Percentiles rank a stretch among this genome's conserved stretches.
phyloP scores from a whole-genome alignment of 2,797 vertebrate genomes.

The Sebastes matsubarae region DNA sequence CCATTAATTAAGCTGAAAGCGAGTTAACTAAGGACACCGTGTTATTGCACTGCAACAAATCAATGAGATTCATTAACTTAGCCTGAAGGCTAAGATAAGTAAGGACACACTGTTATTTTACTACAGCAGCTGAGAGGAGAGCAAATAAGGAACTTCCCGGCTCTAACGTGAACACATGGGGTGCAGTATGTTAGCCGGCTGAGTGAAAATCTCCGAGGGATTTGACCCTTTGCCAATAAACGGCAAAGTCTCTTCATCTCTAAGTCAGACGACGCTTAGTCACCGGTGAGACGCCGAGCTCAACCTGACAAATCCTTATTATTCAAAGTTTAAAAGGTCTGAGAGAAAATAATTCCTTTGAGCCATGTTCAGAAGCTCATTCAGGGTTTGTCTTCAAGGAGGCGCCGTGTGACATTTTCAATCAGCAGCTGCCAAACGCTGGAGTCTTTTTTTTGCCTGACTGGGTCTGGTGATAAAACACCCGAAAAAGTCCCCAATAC shows the following conservation, averaged over 20 bases:
- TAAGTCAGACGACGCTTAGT: conserved; percentile 63
- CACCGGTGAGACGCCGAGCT: conserved; percentile 43
- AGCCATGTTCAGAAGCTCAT: conserved; percentile 30
- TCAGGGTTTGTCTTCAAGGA: conserved; percentile 11
- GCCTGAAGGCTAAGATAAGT: conserved; percentile 48
- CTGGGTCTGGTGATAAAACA: conserved; percentile 5
- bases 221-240: conserved; percentile 70
- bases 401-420: conserved; percentile 28
- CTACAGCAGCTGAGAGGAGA: conserved; percentile 40
- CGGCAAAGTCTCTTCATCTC: conserved; percentile 45
- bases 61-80: conserved; percentile 59
- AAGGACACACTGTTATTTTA: conserved; percentile 36
- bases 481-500: neutral
- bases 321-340: conserved; percentile 51
- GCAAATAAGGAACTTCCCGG: conserved; percentile 48
- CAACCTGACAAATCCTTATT: conserved; percentile 63
- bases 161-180: conserved; percentile 51
- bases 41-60: conserved; percentile 58
- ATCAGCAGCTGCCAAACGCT: conserved; percentile 20
- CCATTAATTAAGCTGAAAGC: conserved; percentile 52
- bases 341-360: conserved; percentile 43
- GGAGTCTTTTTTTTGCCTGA: neutral
- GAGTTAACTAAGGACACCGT: conserved; percentile 39
- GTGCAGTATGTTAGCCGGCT: conserved; percentile 63
- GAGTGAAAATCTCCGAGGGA: conserved; percentile 61